Conservation (phyloP, 1,140 invertebrate genomes). For the Achroia grisella region DNA sequence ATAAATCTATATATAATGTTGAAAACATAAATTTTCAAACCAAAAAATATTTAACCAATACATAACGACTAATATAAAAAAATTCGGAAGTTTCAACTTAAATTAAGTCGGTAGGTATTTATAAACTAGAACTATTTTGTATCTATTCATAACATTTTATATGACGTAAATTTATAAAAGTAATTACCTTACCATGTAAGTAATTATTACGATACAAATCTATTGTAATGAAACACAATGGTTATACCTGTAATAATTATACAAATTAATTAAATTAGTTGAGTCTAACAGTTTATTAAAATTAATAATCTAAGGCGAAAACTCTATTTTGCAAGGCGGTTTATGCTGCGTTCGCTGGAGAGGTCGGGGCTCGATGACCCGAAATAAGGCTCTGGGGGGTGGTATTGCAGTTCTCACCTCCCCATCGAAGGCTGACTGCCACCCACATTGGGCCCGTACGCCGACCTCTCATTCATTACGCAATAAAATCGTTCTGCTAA, state of each 20-base stretch:
- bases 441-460: constrained; percentile 24
- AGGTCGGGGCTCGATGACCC: constrained; percentile 54
- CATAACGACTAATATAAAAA: no score
- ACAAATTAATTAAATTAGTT: neutral
- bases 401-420: constrained; percentile 30
- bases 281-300: neutral
- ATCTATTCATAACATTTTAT: no score
- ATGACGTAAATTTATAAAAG: neutral
- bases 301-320: neutral
- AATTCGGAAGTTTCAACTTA: no score
- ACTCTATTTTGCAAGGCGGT: constrained; percentile 38
- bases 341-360: constrained; percentile 38
- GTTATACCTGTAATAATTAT: no score
- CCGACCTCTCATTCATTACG: constrained; percentile 62
- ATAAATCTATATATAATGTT: no score
- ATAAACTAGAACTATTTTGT: no score
- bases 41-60: no score
- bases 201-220: no score
- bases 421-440: neutral
- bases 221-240: no score
- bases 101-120: no score
- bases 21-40: no score
- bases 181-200: neutral
- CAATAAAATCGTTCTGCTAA: constrained; percentile 54
- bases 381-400: constrained; percentile 55